A percentile compares a stretch with the other conserved stretches of the same genome.
Evolutionary conservation across 2,888 invertebrate species (phyloP).

Genomic region (Pherbina coryleti): DNA sequence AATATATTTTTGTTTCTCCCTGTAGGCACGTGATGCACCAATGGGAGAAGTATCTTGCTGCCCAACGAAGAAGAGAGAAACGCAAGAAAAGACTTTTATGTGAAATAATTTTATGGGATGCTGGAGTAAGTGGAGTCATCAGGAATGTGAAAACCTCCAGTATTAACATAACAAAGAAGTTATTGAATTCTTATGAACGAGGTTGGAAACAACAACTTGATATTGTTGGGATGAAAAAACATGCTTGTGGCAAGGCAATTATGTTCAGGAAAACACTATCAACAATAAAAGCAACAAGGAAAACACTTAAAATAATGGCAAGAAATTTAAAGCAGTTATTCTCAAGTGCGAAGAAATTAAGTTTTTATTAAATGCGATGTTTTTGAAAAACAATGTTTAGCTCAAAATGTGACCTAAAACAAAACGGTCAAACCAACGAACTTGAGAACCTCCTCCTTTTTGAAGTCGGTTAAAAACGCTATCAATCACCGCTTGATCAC

Average conservation of each 20-base stretch:
- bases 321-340: background rate
- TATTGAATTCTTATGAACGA: background rate
- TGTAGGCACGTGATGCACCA: background rate
- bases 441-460: too few relatives aligned
- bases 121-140: background rate
- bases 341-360: background rate
- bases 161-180: too few relatives aligned
- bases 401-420: too few relatives aligned
- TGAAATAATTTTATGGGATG: background rate
- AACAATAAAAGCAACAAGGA: background rate
- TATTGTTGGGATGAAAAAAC: background rate
- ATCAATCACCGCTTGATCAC: too few relatives aligned
- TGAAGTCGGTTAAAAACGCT: too few relatives aligned
- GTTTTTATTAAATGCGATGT: too few relatives aligned
- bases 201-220: background rate
- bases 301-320: background rate
- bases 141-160: too few relatives aligned
- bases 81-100: background rate
- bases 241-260: constrained; percentile 28
- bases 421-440: too few relatives aligned
- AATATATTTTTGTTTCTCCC: background rate
- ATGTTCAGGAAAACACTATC: background rate
- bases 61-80: too few relatives aligned
- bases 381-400: too few relatives aligned
- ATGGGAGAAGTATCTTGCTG: too few relatives aligned